Conservation (phyloP, 2,797 vertebrate species). For the Lagodon rhomboides region DNA sequence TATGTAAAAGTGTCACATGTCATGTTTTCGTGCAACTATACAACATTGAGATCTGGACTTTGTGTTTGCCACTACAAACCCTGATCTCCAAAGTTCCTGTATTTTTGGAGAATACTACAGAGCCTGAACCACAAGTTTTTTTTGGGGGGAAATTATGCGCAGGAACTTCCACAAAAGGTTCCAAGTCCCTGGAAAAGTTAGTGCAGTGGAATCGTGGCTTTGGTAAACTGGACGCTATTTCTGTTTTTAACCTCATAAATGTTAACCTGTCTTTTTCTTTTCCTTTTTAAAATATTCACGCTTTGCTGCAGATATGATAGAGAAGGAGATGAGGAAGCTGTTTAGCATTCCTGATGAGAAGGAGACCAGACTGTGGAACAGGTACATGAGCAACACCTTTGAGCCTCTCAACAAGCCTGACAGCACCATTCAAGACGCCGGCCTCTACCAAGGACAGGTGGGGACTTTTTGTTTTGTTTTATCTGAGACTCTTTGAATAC, state of each 20-base stretch:
- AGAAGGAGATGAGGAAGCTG: slow-evolving; percentile 98
- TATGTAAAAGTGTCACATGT: too few relatives aligned
- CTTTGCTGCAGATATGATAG: slow-evolving; percentile 90
- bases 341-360: slow-evolving; percentile 98
- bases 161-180: too few relatives aligned
- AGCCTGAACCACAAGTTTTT: too few relatives aligned
- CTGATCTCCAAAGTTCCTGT: too few relatives aligned
- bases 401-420: slow-evolving; percentile 98
- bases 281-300: neutral
- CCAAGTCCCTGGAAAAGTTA: too few relatives aligned
- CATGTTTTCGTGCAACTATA: too few relatives aligned
- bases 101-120: too few relatives aligned
- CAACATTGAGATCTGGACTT: too few relatives aligned
- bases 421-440: slow-evolving; percentile 98
- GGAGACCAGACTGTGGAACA: slow-evolving; percentile 98
- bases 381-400: slow-evolving; percentile 99
- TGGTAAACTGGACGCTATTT: too few relatives aligned
- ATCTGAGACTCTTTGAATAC: neutral
- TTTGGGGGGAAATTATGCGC: too few relatives aligned
- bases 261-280: neutral
- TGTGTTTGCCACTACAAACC: too few relatives aligned
- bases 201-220: too few relatives aligned
- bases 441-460: slow-evolving; percentile 99
- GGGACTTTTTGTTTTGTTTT: slow-evolving; percentile 11
- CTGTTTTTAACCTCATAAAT: neutral